Base-by-base conservation (phyloP, 2,113 vertebrate genomes). In the Thamnaconus septentrionalis region DNA sequence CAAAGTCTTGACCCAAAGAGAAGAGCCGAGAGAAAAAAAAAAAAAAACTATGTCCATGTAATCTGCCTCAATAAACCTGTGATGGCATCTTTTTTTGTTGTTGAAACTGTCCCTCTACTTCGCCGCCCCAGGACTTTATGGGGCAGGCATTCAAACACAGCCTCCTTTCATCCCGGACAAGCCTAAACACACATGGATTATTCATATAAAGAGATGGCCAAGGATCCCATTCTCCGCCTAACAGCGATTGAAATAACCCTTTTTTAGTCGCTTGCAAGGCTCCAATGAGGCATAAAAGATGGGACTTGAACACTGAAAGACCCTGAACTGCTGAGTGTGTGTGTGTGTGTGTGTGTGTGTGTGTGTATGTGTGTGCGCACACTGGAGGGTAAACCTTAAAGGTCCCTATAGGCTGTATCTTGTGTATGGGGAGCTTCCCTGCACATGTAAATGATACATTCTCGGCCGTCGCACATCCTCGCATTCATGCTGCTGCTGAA, bases 381-480 rank as follows among this genome's bases (percentile, higher is more conserved):
- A 54, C 51, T 42, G 59, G 6, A 66, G 53, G 65, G 56, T 64
- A 43, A 59, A 79, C 74, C 61, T 75, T 50, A 52, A 71, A 66
- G 67, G 11, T 31, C 5, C 45, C 68, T 52, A 69, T 68, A 73
- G 76, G 60, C 62, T 73, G 60, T 3, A 7, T 59, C 44, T 60
- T 67, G 41, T 41, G 45, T 41, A 55, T 31, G 18, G 18, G 18
- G 18, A 31, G 18, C 18, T 58, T 47, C 69, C 59, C 67, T 73
- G 62, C 67, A 78, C 81, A 81, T 85, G 86, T 87, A 89, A 87
- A 79, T 75, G 75, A 84, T 82, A 78, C 51, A 78, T 67, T 81
- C 51, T 63, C 51, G 74, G 73, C 44, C 39, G 53, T 67, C 62
- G 50, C 53, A 62, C 80, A 80, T 80, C 70, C 48, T 56, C 4